Evolutionary conservation across 2,797 vertebrate species (phyloP).

Genomic region (Oophaga sylvatica): DNA sequence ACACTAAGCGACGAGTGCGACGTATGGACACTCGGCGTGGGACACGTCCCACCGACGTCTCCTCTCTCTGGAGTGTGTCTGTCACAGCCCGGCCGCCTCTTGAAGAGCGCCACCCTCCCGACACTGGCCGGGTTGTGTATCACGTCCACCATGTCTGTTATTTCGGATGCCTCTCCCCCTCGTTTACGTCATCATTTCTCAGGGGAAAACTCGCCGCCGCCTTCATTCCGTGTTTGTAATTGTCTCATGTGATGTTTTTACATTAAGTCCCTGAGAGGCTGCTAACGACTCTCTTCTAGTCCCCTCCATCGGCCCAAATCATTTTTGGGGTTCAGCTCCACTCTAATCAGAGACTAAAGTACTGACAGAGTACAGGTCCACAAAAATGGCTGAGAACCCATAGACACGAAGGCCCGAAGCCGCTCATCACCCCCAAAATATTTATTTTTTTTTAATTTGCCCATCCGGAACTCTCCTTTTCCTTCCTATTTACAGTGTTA

Average conservation of each 20-base stretch:
- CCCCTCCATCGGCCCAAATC: background rate
- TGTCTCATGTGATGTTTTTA: conserved; percentile 32
- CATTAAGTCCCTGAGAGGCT: conserved; percentile 35
- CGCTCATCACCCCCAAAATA: background rate
- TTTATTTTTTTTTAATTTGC: background rate
- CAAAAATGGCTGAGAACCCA: background rate
- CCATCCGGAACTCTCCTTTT: background rate
- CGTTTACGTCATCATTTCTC: conserved; percentile 29
- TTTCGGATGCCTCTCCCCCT: conserved; percentile 8
- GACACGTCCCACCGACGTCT: background rate
- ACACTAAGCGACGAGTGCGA: conserved; percentile 37
- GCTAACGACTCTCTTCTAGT: conserved; percentile 22
- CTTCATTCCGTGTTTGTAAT: conserved; percentile 33
- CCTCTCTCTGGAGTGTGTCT: conserved; percentile 19
- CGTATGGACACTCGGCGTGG: conserved; percentile 13
- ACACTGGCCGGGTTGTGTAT: conserved; percentile 11
- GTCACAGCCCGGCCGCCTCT: conserved; percentile 18
- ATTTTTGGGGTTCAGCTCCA: conserved; percentile 10
- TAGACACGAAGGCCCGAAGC: conserved; percentile 2
- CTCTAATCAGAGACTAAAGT: background rate
- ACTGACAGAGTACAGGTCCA: background rate
- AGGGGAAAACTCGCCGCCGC: conserved; percentile 31
- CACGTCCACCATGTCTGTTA: conserved; percentile 4
- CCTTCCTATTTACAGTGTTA: background rate
- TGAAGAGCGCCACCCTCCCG: conserved; percentile 2